A percentile compares a stretch with the other conserved stretches of the same genome.
Conservation (phyloP, 2,113 vertebrate genomes). For the Andinoacara biseriatus region DNA sequence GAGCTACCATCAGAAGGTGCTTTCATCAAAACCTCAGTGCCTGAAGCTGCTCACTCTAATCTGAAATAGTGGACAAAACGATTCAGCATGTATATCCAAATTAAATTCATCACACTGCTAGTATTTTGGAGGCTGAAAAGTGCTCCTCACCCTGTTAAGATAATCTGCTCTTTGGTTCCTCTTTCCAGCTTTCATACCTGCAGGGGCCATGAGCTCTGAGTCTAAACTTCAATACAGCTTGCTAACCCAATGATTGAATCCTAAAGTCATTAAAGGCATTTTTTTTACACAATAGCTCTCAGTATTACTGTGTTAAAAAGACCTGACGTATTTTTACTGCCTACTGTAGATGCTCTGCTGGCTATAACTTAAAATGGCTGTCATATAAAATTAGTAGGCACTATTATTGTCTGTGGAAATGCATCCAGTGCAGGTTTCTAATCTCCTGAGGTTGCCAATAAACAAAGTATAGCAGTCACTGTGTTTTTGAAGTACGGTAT, state of each 20-base stretch:
- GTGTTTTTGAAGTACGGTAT: not conserved
- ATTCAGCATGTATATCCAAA: constrained; percentile 12
- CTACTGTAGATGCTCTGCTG: not conserved
- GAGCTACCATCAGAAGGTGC: not conserved
- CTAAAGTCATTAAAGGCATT: constrained; percentile 12
- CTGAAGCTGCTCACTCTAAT: constrained; percentile 19
- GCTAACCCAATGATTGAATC: not conserved
- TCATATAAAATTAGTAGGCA: not conserved
- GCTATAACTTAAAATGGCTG: not conserved
- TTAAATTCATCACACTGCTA: constrained; percentile 25
- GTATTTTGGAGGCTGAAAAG: not conserved
- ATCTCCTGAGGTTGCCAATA: not conserved
- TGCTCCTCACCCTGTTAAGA: not conserved
- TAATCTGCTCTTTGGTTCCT: not conserved
- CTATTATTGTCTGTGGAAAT: not conserved
- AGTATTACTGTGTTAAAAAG: not conserved
- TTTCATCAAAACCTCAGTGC: constrained; percentile 21
- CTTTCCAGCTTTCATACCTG: not conserved
- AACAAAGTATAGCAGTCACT: not conserved
- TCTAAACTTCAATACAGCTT: not conserved
- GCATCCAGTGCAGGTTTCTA: not conserved
- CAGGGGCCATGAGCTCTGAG: not conserved
- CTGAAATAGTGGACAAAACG: constrained; percentile 18
- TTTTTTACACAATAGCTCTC: not conserved
- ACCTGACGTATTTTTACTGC: not conserved